A percentile compares a stretch with the other conserved stretches of the same genome.
phyloP scores from a whole-genome alignment of 35 echinoderm and acorn worm species.

The Chiridota heheva region DNA sequence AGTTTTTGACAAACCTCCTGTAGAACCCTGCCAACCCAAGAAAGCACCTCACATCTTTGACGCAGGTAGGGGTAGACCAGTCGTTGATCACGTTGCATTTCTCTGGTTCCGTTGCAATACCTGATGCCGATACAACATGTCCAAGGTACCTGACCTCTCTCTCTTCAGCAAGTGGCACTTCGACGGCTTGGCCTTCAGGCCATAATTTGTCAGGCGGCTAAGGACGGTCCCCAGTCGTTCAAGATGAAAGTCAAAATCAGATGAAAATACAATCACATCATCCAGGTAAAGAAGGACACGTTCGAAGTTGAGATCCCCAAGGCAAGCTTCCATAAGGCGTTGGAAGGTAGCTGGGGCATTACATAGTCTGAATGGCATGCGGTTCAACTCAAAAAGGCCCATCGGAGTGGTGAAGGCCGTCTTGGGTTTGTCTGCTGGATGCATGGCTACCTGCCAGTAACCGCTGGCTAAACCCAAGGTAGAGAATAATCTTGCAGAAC shows the following conservation, averaged over 20 bases:
- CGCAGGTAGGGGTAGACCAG: slow-evolving; percentile 39
- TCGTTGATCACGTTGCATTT: slow-evolving; percentile 37
- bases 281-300: slow-evolving; percentile 46
- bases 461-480: slow-evolving; percentile 40
- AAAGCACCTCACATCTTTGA: slow-evolving; percentile 40
- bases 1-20: slow-evolving; percentile 44
- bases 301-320: slow-evolving; percentile 55
- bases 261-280: slow-evolving; percentile 46
- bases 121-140: slow-evolving; percentile 38
- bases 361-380: slow-evolving; percentile 67
- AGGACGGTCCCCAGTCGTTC: background rate
- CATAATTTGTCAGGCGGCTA: slow-evolving; percentile 1
- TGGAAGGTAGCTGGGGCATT: slow-evolving; percentile 73
- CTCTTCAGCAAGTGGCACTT: slow-evolving; percentile 52
- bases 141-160: slow-evolving; percentile 47
- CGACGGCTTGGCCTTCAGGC: slow-evolving; percentile 30
- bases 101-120: slow-evolving; percentile 48
- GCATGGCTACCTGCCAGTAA: slow-evolving; percentile 52
- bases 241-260: slow-evolving; percentile 22
- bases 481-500: slow-evolving; percentile 25
- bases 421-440: slow-evolving; percentile 20
- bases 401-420: slow-evolving; percentile 69
- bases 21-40: slow-evolving; percentile 59
- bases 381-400: slow-evolving; percentile 40
- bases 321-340: slow-evolving; percentile 58